A percentile compares a stretch with the other conserved stretches of the same genome.
Conservation (phyloP, 53 echinoderm and acorn worm species). For the Actinopyga echinites region DNA sequence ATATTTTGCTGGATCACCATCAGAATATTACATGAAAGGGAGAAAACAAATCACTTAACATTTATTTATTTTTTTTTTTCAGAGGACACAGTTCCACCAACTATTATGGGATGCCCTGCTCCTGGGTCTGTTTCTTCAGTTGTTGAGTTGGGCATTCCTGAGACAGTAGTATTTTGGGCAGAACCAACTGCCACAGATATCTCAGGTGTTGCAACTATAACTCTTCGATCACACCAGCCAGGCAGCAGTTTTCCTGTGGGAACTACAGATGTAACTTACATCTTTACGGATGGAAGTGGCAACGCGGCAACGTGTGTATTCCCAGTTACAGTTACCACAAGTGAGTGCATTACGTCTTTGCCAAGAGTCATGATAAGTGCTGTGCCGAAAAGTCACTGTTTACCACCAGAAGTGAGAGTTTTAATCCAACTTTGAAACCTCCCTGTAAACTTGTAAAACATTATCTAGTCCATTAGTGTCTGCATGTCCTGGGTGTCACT, state of each 20-base stretch:
- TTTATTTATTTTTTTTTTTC: too few species aligned
- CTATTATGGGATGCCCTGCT: constrained; percentile 64
- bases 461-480: too few species aligned
- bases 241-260: constrained; percentile 46
- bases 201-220: constrained; percentile 44
- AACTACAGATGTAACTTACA: constrained; percentile 51
- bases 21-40: too few species aligned
- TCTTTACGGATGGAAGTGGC: constrained; percentile 62
- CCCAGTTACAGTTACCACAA: constrained; percentile 47
- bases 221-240: constrained; percentile 41
- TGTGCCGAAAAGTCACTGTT: too few species aligned
- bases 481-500: too few species aligned
- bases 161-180: constrained; percentile 47
- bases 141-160: constrained; percentile 17
- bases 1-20: too few species aligned
- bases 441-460: too few species aligned
- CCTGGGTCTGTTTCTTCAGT: neutral
- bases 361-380: too few species aligned
- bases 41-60: too few species aligned
- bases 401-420: too few species aligned
- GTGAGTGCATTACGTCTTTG: neutral
- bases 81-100: constrained; percentile 28
- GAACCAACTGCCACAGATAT: constrained; percentile 61
- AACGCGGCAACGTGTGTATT: constrained; percentile 66
- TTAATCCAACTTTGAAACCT: too few species aligned